Percentiles rank a stretch among this genome's conserved stretches.
phyloP scores from a whole-genome alignment of 2,797 vertebrate genomes.

The Rhynchonycteris naso region DNA sequence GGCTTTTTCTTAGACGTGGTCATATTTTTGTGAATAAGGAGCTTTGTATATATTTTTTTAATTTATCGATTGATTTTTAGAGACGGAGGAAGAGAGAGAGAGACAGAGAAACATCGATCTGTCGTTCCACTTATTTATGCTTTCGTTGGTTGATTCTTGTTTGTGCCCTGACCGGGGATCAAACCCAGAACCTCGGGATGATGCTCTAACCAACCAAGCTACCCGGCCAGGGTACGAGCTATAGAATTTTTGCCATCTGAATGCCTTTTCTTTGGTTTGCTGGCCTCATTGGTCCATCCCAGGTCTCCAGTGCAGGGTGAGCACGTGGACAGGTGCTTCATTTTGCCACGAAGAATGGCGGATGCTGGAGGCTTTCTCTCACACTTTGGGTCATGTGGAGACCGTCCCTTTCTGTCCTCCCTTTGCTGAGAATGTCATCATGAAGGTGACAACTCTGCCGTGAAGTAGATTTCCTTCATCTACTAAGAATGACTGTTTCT shows the following conservation, averaged over 20 bases:
- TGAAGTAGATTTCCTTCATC: not conserved
- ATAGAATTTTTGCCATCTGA: not conserved
- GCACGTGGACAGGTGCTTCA: no score
- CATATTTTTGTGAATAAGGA: not conserved
- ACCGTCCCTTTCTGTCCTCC: not conserved
- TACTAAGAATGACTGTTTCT: not conserved
- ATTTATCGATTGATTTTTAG: no score
- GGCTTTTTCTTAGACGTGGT: not conserved
- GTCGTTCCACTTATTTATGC: no score
- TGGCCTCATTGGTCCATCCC: not conserved
- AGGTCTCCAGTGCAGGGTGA: no score
- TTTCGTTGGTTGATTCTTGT: no score
- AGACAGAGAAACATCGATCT: no score
- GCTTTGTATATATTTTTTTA: not conserved
- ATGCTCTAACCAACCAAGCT: no score
- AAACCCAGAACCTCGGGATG: no score
- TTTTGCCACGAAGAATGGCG: not conserved
- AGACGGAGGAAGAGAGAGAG: no score
- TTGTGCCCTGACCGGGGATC: no score
- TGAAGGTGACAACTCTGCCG: not conserved
- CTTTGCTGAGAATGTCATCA: not conserved
- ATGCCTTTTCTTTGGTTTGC: not conserved
- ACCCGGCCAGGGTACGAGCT: no score
- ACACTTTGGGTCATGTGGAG: not conserved
- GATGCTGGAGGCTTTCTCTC: not conserved